phyloP scores from a whole-genome alignment of 1,140 invertebrate genomes.

The Temnothorax longispinosus region DNA sequence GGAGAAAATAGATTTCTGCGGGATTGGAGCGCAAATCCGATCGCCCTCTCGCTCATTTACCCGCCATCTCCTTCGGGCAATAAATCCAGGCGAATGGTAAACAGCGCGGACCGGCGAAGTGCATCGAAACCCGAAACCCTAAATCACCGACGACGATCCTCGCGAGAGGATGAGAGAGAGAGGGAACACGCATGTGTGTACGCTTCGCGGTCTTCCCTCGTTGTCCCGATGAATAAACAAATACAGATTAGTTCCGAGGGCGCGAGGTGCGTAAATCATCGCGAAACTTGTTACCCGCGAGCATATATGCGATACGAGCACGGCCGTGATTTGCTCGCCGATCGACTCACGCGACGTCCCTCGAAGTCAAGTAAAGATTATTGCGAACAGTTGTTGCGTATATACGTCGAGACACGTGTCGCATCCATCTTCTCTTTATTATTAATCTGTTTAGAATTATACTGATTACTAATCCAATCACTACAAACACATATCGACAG shows the following conservation, averaged over 20 bases:
- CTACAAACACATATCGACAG: neutral
- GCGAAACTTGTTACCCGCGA: constrained; percentile 81
- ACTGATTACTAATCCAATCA: neutral
- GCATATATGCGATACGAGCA: constrained; percentile 34
- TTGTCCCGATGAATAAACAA: constrained; percentile 85
- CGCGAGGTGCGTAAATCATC: constrained; percentile 83
- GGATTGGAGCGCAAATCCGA: constrained; percentile 75
- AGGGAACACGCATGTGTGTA: neutral
- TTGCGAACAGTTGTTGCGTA: neutral
- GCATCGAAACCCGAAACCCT: constrained; percentile 84
- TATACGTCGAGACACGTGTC: neutral
- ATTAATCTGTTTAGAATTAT: neutral
- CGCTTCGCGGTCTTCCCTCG: constrained; percentile 76
- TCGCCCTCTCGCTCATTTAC: constrained; percentile 74
- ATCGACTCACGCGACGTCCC: constrained; percentile 36
- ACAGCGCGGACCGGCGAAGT: constrained; percentile 80
- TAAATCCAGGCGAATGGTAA: constrained; percentile 83
- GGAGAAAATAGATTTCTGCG: constrained; percentile 52
- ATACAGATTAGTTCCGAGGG: constrained; percentile 84
- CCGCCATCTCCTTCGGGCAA: constrained; percentile 75
- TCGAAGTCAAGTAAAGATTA: constrained; percentile 36
- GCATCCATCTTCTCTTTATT: neutral
- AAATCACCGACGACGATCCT: constrained; percentile 81
- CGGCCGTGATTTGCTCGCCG: constrained; percentile 58
- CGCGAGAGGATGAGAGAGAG: constrained; percentile 54